A percentile compares a stretch with the other conserved stretches of the same genome.
Conservation (phyloP, 2,888 invertebrate species). For the Drosophila infuscata region DNA sequence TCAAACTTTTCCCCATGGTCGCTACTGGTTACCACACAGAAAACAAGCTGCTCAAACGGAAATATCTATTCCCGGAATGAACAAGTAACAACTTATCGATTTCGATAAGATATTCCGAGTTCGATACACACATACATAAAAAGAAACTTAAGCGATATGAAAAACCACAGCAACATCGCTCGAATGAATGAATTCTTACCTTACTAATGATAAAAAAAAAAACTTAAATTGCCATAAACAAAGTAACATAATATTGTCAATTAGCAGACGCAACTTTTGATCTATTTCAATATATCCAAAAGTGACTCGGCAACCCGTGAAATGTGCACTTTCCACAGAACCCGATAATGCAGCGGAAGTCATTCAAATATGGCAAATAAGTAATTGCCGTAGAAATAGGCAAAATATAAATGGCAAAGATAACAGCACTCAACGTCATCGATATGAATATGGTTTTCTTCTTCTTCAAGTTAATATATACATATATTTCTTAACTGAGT, state of each 20-base stretch:
- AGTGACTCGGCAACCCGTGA: constrained; percentile 3
- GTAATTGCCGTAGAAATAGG: constrained; percentile 2
- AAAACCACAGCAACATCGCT: background rate
- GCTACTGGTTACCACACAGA: background rate
- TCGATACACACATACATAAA: background rate
- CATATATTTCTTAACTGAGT: constrained; percentile 39
- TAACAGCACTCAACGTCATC: constrained; percentile 15
- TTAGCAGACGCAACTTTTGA: constrained; percentile 3
- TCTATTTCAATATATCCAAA: background rate
- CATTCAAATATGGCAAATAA: background rate
- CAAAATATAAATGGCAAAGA: constrained; percentile 13
- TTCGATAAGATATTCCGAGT: background rate
- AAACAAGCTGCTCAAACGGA: background rate
- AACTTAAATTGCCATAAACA: background rate
- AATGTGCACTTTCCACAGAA: constrained; percentile 2
- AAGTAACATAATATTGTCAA: background rate
- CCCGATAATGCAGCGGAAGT: constrained; percentile 33
- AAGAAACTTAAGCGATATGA: background rate
- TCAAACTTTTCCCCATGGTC: background rate
- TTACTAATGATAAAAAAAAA: background rate
- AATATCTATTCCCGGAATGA: background rate
- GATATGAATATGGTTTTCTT: constrained; percentile 8
- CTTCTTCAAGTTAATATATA: background rate
- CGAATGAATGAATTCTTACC: background rate
- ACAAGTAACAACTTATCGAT: background rate